A percentile compares a stretch with the other conserved stretches of the same genome.
Evolutionary conservation across 2,888 invertebrate species (phyloP).

Genomic region (Ectobius pallidus): DNA sequence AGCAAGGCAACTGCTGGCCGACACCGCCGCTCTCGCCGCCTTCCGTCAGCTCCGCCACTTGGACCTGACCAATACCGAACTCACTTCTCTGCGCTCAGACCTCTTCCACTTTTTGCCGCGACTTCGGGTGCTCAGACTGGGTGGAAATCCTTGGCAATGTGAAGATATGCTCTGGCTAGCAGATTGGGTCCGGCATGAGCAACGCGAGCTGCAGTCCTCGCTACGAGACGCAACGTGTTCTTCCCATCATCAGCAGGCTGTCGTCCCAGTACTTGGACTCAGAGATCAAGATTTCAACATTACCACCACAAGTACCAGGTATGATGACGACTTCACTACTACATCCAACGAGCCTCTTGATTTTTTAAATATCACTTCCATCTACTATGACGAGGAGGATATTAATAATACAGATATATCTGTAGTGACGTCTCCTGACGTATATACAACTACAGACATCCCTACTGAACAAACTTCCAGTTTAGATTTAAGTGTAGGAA

Average conservation of each 20-base stretch:
- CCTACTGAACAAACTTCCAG: no score
- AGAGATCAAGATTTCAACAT: neutral
- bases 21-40: slow-evolving; percentile 73
- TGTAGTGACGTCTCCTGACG: no score
- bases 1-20: slow-evolving; percentile 70
- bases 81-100: slow-evolving; percentile 70
- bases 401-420: no score
- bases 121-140: slow-evolving; percentile 68
- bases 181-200: slow-evolving; percentile 64
- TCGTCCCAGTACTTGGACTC: slow-evolving; percentile 47
- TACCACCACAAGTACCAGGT: no score
- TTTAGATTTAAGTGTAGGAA: no score
- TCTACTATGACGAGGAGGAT: no score
- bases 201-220: neutral
- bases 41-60: slow-evolving; percentile 72
- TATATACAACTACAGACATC: no score
- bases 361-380: no score
- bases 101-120: slow-evolving; percentile 72
- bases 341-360: no score
- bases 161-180: slow-evolving; percentile 66
- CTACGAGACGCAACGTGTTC: slow-evolving; percentile 54
- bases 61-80: slow-evolving; percentile 67
- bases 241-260: slow-evolving; percentile 52
- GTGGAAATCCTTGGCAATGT: slow-evolving; percentile 76
- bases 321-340: no score